Evolutionary conservation across 2,797 vertebrate genomes (phyloP).

Genomic region (Phalanger gymnotis): DNA sequence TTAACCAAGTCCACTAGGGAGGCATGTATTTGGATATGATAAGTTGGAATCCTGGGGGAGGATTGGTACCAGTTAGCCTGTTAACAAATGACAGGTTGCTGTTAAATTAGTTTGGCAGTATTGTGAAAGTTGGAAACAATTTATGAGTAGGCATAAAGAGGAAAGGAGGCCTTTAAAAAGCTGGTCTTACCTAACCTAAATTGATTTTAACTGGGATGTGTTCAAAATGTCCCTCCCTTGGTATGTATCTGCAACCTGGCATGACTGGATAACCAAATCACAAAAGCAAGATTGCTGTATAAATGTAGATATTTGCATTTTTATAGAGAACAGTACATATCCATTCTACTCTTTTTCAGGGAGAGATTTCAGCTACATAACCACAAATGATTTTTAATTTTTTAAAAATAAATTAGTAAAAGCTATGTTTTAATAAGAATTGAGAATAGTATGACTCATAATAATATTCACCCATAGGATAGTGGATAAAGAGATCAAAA

Average conservation of each 20-base stretch:
- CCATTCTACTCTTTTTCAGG: slow-evolving; percentile 56
- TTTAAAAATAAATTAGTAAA: slow-evolving; percentile 44
- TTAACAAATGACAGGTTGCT: slow-evolving; percentile 69
- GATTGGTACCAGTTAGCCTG: slow-evolving; percentile 60
- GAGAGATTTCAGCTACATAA: slow-evolving; percentile 72
- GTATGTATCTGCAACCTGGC: slow-evolving; percentile 34
- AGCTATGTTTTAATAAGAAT: neutral
- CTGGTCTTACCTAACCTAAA: slow-evolving; percentile 49
- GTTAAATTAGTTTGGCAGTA: slow-evolving; percentile 50
- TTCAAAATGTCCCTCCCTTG: slow-evolving; percentile 36
- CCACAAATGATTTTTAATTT: slow-evolving; percentile 45
- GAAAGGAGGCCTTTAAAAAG: slow-evolving; percentile 46
- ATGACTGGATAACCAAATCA: neutral
- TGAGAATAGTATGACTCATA: neutral
- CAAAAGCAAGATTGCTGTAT: slow-evolving; percentile 16
- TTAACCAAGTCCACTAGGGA: slow-evolving; percentile 35
- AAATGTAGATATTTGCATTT: slow-evolving; percentile 58
- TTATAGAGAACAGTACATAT: slow-evolving; percentile 64
- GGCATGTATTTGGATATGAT: slow-evolving; percentile 47
- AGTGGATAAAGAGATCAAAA: neutral
- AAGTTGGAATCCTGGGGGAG: slow-evolving; percentile 30
- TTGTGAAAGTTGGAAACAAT: slow-evolving; percentile 62
- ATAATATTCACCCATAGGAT: neutral
- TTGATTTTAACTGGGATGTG: slow-evolving; percentile 49
- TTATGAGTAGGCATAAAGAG: slow-evolving; percentile 37